Base-by-base conservation (phyloP, 92 coral and sea anemone genomes). In the Desmophyllum pertusum region DNA sequence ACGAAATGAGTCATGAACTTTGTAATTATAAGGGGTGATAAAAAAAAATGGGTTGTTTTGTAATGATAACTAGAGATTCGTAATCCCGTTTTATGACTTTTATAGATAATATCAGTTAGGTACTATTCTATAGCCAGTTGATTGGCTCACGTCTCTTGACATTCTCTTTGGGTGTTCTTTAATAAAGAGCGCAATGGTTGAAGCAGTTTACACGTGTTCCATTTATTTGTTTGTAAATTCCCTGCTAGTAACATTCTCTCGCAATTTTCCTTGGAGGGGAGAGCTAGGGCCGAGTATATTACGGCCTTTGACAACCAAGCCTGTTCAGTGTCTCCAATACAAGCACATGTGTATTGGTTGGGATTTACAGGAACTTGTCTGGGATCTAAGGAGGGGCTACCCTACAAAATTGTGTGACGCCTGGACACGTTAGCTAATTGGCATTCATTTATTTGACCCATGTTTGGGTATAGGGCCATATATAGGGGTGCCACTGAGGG, bases 121-220 rank as follows among this genome's bases (percentile, higher is more conserved):
- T 37, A 61, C 39, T 42, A 25, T 61, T 57, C 33, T 59, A 14
- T 11, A 77, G 81, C 79, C 79, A 75, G 31, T 35, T 75, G 71
- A 77, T 77, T 77, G 69, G 81, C 81, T 61, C 53, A 57, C 9
- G n/a, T 61, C 69, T 57, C 51, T 40, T 52, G 11, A 45, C 37
- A 61, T n/a, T 77, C 81, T 59, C 13, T 59, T 27, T 77, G 81
- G 53, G 71, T 75, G 65, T 37, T 61, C 81, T 61, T 59, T 77
- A 57, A 77, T 77, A 77, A 77, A 77, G 70, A 61, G 6, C 53
- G 25, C 46, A 61, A 57, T 53, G 70, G 59, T 77, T 59, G 81
- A 77, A 39, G 27, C 33, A 77, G 19, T 61, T 59, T 15, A 5
- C 21, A 0, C 2, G 21, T 77, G 53, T 6, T 77, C n/a, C n/a